Conservation (phyloP, 2,888 invertebrate genomes). For the Cantharis lateralis region DNA sequence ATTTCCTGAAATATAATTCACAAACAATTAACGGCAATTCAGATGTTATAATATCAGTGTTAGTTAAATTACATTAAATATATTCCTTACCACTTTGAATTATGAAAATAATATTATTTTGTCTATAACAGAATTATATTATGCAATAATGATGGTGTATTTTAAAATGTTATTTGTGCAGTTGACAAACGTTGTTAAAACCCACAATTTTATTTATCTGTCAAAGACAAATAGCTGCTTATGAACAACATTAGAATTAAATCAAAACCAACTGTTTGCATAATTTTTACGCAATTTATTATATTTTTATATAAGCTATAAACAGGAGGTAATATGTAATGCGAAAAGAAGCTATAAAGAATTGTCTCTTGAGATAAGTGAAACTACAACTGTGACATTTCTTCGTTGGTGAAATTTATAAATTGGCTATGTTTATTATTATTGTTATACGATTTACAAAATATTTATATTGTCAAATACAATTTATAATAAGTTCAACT, state of each 20-base stretch:
- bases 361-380: not conserved
- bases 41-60: not conserved
- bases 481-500: no score
- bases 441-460: no score
- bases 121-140: not conserved
- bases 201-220: not conserved
- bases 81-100: not conserved
- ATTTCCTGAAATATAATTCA: not conserved
- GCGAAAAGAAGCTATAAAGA: not conserved
- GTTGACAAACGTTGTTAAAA: not conserved
- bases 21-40: not conserved
- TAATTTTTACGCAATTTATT: not conserved
- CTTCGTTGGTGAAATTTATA: no score
- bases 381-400: no score
- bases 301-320: not conserved
- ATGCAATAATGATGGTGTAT: not conserved
- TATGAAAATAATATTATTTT: not conserved
- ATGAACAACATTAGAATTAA: not conserved
- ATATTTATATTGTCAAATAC: no score
- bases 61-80: no score
- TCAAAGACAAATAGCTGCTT: not conserved
- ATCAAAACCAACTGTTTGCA: not conserved
- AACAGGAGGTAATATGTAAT: not conserved
- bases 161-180: not conserved
- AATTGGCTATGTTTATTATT: no score